Evolutionary conservation across 2,113 vertebrate genomes (phyloP).

Genomic region (Psilopsiagon aurifrons): DNA sequence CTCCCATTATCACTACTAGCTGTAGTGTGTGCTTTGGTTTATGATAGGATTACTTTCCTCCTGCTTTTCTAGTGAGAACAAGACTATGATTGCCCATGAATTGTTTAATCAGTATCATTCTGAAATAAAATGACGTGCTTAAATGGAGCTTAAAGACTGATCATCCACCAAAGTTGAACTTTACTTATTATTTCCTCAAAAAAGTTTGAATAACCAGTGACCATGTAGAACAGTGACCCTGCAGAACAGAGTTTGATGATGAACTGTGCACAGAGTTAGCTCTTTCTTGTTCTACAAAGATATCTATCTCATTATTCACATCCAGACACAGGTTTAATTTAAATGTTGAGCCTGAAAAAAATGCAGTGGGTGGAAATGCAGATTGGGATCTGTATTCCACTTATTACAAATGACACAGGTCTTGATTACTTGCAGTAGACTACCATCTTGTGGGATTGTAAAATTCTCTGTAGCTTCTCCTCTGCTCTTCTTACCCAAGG

Average conservation of each 20-base stretch:
- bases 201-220: neutral
- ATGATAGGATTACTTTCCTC: neutral
- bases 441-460: neutral
- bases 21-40: neutral
- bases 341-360: neutral
- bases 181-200: neutral
- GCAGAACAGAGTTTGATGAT: neutral
- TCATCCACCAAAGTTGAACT: neutral
- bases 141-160: neutral
- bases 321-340: neutral
- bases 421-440: neutral
- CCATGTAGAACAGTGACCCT: neutral
- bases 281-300: neutral
- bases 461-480: neutral
- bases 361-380: neutral
- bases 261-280: neutral
- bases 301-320: neutral
- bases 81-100: neutral
- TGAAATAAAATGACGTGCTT: neutral
- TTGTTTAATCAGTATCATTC: neutral
- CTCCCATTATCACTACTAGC: fast-evolving
- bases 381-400: neutral
- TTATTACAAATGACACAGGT: neutral
- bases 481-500: neutral
- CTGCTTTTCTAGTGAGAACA: neutral